Evolutionary conservation across 2,797 vertebrate genomes (phyloP).

Genomic region (Nothura maculosa): DNA sequence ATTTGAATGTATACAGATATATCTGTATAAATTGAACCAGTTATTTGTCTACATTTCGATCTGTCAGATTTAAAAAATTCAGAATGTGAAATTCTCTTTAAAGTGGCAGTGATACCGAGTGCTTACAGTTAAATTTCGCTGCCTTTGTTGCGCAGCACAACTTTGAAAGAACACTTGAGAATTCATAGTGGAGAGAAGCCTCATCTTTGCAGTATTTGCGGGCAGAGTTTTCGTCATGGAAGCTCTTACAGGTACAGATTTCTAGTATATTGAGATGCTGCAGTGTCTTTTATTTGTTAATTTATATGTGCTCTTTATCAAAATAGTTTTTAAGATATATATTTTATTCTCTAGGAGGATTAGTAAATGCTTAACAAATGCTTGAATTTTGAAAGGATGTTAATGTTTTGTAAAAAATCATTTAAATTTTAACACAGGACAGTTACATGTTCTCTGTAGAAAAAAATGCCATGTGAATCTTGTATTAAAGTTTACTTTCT

Average conservation of each 20-base stretch:
- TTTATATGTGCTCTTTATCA: neutral
- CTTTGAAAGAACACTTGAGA: slow-evolving; percentile 94
- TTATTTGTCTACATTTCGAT: neutral
- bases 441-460: neutral
- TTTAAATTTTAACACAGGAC: neutral
- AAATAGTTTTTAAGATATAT: neutral
- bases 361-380: neutral
- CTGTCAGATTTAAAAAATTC: neutral
- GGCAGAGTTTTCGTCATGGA: slow-evolving; percentile 97
- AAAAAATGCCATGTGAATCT: neutral
- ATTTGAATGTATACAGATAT: neutral
- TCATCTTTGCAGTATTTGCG: slow-evolving; percentile 97
- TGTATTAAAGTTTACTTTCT: neutral
- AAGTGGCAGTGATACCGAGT: neutral
- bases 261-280: neutral
- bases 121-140: neutral
- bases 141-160: slow-evolving; percentile 85
- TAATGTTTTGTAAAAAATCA: neutral
- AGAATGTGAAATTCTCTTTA: neutral
- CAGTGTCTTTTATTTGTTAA: neutral
- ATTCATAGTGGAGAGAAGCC: slow-evolving; percentile 99
- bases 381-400: neutral
- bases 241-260: slow-evolving; percentile 93
- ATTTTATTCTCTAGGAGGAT: neutral
- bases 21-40: neutral